A percentile compares a stretch with the other conserved stretches of the same genome.
Evolutionary conservation across 2,888 invertebrate species (phyloP).

Genomic region (Congeria kusceri): DNA sequence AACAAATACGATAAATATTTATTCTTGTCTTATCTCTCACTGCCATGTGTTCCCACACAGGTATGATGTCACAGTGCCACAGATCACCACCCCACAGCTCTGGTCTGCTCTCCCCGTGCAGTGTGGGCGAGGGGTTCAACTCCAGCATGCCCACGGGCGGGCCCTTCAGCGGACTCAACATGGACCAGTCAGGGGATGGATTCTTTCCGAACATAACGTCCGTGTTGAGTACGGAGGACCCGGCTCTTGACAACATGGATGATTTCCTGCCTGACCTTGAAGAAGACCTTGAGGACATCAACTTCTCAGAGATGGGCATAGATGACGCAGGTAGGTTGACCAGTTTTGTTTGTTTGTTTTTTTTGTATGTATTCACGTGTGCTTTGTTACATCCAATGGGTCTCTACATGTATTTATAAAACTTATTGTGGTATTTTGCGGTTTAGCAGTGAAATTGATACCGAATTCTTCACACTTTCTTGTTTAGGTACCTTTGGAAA

Average conservation of each 20-base stretch:
- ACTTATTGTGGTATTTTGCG: too few species aligned
- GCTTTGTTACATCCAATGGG: not conserved
- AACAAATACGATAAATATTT: too few species aligned
- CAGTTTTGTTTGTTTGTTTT: too few species aligned
- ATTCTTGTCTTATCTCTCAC: too few species aligned
- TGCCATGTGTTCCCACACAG: not conserved
- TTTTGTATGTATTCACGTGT: not conserved
- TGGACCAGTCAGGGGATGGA: conserved; percentile 67
- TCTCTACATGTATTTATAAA: not conserved
- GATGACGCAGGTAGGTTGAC: conserved; percentile 61
- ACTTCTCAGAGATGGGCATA: conserved; percentile 68
- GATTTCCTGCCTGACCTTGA: conserved; percentile 69
- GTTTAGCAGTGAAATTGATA: too few species aligned
- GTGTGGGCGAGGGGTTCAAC: conserved; percentile 60
- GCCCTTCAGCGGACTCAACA: conserved; percentile 59
- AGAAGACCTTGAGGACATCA: conserved; percentile 68
- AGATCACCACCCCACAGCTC: conserved; percentile 56
- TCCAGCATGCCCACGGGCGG: conserved; percentile 63
- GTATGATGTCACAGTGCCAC: conserved; percentile 44
- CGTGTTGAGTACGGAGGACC: conserved; percentile 45
- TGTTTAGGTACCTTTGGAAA: too few species aligned
- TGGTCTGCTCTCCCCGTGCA: conserved; percentile 52
- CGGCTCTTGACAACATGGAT: conserved; percentile 62
- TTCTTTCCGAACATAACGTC: conserved; percentile 72
- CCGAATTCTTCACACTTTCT: too few species aligned